Evolutionary conservation across 1,140 invertebrate species (phyloP), one percentile per base, ranked within the genome.

Genomic region (Calosoma granatense): DNA sequence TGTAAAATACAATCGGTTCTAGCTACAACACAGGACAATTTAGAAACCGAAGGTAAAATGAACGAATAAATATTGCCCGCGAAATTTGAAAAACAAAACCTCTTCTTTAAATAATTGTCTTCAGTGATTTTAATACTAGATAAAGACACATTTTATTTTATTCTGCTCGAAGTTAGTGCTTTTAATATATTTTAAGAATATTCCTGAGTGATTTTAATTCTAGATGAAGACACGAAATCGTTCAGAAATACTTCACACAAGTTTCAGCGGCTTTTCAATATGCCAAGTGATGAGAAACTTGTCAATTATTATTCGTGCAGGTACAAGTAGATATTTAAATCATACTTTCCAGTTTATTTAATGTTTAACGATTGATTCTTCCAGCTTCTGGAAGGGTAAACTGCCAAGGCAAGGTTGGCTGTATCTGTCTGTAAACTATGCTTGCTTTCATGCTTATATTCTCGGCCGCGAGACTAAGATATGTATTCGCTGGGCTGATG

Each of bases 361-460:
- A 20, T 52, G 53, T 43, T 63, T 55, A 55, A 57, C 12, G 47
- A 36, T 55, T n/a, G n/a, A n/a, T n/a, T n/a, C 74, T 70, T 84
- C 71, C 69, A 96, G 93, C 69, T 96, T 93, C 69, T 93, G 91
- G 86, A 94, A 94, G 75, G 86, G 88, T 20, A 86, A 86, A 70
- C 76, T 98, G 59, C 95, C 95, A 2, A 76, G 88, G 39, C 94
- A 97, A 79, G 96, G 96, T 36, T 95, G 93, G 86, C 76, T 98
- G 64, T 99, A 98, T 71, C 80, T 98, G 14, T 96, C 94, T 52
- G 84, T 98, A 47, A 93, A 95, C 69, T 92, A 97, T 71, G 78
- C 97, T 65, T 97, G 92, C 69, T 99, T 98, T 74, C 92, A 98
- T 73, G 91, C 94, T 2, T 95, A 92, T 66, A 86, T 97, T 66